Conservation (phyloP, 2,113 vertebrate genomes). For the Cervus canadensis region DNA sequence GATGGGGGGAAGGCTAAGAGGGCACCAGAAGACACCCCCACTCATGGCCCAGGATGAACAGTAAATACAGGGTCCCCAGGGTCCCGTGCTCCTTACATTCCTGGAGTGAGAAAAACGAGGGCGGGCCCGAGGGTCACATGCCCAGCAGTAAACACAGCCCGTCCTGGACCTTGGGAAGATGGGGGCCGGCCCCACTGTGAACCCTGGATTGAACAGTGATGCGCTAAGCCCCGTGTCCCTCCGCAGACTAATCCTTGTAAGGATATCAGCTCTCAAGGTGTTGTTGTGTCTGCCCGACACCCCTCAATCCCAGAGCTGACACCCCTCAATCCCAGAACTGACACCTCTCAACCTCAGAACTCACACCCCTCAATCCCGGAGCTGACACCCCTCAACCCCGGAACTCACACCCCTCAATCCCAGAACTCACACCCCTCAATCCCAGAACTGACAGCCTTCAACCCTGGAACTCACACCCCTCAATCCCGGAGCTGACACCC, state of each 20-base stretch:
- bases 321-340: too few species aligned
- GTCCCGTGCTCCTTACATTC: not conserved
- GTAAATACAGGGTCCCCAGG: not conserved
- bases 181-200: not conserved
- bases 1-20: too few species aligned
- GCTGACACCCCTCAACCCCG: rapidly evolving
- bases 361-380: too few species aligned
- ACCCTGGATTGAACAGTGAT: too few species aligned
- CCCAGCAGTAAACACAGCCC: too few species aligned
- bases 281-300: too few species aligned
- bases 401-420: rapidly evolving
- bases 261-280: rapidly evolving
- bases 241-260: not conserved
- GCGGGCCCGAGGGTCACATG: too few species aligned
- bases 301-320: too few species aligned
- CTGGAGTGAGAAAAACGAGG: not conserved
- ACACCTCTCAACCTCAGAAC: rapidly evolving
- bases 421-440: too few species aligned
- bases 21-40: not conserved
- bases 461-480: rapidly evolving
- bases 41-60: too few species aligned
- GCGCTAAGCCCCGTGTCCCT: rapidly evolving
- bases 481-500: rapidly evolving
- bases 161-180: rapidly evolving
- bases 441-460: too few species aligned